Conservation (phyloP, 2,797 vertebrate genomes). For the Acanthopagrus latus region DNA sequence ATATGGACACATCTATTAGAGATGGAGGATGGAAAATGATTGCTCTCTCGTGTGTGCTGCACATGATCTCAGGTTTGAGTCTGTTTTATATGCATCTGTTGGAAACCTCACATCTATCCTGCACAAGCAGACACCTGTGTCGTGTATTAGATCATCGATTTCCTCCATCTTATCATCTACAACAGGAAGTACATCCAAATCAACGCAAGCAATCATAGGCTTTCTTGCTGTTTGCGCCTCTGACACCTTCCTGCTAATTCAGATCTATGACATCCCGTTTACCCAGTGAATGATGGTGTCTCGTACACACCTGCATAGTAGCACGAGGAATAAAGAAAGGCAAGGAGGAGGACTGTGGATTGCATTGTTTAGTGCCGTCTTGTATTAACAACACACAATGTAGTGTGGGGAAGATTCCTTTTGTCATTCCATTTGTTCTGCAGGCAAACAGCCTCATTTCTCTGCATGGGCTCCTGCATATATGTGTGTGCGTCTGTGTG, state of each 20-base stretch:
- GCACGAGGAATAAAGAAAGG: slow-evolving; percentile 52
- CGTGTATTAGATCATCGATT: slow-evolving; percentile 39
- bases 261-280: slow-evolving; percentile 66
- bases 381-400: slow-evolving; percentile 79
- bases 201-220: slow-evolving; percentile 45
- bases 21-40: slow-evolving; percentile 32
- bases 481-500: slow-evolving; percentile 31
- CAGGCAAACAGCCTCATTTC: slow-evolving; percentile 82
- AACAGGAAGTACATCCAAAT: slow-evolving; percentile 57
- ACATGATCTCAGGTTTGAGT: slow-evolving; percentile 8
- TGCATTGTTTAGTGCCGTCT: slow-evolving; percentile 84
- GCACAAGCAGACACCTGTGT: slow-evolving; percentile 32
- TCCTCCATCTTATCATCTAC: slow-evolving; percentile 24
- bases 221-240: slow-evolving; percentile 39
- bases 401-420: slow-evolving; percentile 81
- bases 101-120: slow-evolving; percentile 8
- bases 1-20: slow-evolving; percentile 53
- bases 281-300: slow-evolving; percentile 56
- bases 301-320: slow-evolving; percentile 39
- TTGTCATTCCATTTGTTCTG: slow-evolving; percentile 86
- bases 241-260: slow-evolving; percentile 70
- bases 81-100: slow-evolving; percentile 7
- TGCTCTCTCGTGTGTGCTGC: slow-evolving; percentile 31
- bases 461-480: slow-evolving; percentile 63
- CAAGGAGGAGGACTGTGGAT: slow-evolving; percentile 58